A percentile compares a stretch with the other conserved stretches of the same genome.
Evolutionary conservation across 2,113 vertebrate genomes (phyloP).

Genomic region (Paedocypris sp.): DNA sequence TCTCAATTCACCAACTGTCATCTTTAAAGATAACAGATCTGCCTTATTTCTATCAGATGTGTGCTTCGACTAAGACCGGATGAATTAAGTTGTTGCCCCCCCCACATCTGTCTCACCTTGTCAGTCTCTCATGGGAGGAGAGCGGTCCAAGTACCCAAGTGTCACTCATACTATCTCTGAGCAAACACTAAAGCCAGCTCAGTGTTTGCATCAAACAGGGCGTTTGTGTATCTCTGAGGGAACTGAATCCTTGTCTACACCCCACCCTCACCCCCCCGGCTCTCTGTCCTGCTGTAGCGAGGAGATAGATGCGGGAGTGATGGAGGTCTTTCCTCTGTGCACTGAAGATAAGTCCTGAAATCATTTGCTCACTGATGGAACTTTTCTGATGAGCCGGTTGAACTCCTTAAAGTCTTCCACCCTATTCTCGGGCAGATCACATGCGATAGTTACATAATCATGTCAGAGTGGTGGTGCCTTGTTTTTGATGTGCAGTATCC

Average conservation of each 20-base stretch:
- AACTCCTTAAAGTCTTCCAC: constrained; percentile 40
- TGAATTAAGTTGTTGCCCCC: constrained; percentile 9
- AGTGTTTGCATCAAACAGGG: constrained; percentile 9
- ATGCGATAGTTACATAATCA: constrained; percentile 43
- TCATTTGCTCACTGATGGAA: constrained; percentile 11
- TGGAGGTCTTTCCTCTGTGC: constrained; percentile 28
- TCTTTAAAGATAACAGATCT: not conserved
- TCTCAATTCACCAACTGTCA: not conserved
- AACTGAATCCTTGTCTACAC: constrained; percentile 3
- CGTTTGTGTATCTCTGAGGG: constrained; percentile 2
- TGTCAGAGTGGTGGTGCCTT: constrained; percentile 39
- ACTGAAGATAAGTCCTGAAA: constrained; percentile 28
- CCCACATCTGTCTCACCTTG: constrained; percentile 9
- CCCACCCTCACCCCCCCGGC: not conserved
- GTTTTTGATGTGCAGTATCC: constrained; percentile 51
- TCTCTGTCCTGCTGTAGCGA: constrained; percentile 16
- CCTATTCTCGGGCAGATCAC: constrained; percentile 42
- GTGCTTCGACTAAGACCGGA: not conserved
- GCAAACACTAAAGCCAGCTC: constrained; percentile 8
- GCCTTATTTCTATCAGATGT: not conserved
- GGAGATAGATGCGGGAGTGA: constrained; percentile 21
- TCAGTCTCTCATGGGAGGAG: constrained; percentile 1
- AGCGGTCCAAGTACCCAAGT: constrained; percentile 4
- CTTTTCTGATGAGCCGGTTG: constrained; percentile 26
- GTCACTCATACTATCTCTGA: constrained; percentile 20